Conservation (phyloP, 2,797 vertebrate species). For the Ctenosaura bakeri region DNA sequence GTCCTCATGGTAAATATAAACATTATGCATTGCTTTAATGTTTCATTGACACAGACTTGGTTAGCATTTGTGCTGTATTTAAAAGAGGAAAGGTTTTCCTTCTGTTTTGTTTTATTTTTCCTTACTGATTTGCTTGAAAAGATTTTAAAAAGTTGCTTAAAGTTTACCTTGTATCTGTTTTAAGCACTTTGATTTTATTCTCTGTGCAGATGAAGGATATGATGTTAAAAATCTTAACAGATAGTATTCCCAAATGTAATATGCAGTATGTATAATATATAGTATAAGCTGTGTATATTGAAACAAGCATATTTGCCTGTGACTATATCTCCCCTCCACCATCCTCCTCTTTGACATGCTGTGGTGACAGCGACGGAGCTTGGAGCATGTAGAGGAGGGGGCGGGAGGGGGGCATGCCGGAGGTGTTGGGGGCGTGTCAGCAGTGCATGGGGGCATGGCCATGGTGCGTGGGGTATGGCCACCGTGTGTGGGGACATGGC, state of each 20-base stretch:
- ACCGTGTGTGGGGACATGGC: too few relatives aligned
- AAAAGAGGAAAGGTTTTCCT: neutral
- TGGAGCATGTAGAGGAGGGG: too few relatives aligned
- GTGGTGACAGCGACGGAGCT: too few relatives aligned
- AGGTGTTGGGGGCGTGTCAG: too few relatives aligned
- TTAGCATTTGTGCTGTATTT: neutral
- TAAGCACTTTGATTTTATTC: neutral
- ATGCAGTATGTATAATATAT: neutral
- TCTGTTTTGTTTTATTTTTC: neutral
- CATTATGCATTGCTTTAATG: slow-evolving; percentile 32
- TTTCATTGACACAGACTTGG: neutral
- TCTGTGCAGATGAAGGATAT: neutral
- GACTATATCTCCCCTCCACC: neutral
- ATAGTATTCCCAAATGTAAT: neutral
- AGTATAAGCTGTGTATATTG: neutral
- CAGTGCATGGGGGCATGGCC: too few relatives aligned
- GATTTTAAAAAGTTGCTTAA: too few relatives aligned
- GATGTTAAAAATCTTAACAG: neutral
- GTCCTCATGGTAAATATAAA: slow-evolving; percentile 86
- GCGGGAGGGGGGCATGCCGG: too few relatives aligned
- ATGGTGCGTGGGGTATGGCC: too few relatives aligned
- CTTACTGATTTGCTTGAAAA: neutral
- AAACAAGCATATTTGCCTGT: neutral
- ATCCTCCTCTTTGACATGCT: too few relatives aligned
- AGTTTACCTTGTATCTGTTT: neutral